phyloP scores from a whole-genome alignment of 2,888 invertebrate species.

The Cantharis rustica region DNA sequence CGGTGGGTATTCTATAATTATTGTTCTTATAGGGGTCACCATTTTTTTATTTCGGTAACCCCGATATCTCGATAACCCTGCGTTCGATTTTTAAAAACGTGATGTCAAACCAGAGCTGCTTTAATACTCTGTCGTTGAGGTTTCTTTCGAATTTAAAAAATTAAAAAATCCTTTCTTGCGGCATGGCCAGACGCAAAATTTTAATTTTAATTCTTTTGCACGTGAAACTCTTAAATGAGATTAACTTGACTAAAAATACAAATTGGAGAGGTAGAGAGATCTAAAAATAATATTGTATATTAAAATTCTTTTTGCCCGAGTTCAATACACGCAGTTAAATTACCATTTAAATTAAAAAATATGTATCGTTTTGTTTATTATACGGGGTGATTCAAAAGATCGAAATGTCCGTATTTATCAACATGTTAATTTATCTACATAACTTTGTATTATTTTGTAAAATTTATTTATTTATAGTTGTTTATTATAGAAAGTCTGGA shows the following conservation, averaged over 20 bases:
- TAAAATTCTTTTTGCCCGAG: not conserved
- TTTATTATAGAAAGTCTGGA: not conserved
- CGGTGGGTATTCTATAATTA: no score
- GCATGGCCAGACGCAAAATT: not conserved
- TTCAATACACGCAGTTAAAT: not conserved
- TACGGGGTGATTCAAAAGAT: not conserved
- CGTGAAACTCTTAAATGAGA: not conserved
- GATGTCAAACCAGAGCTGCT: no score
- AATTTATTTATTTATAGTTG: conserved; percentile 2
- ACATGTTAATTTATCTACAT: not conserved
- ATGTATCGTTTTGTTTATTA: not conserved
- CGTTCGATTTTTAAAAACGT: no score
- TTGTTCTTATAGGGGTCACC: no score
- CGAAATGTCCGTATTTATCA: not conserved
- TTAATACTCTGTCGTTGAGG: no score
- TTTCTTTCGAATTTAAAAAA: no score
- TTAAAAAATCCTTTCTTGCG: no score
- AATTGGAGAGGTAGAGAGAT: not conserved
- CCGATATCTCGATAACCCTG: no score
- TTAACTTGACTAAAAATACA: not conserved
- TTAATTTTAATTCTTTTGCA: not conserved
- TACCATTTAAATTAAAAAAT: not conserved
- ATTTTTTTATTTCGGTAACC: no score
- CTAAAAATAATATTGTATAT: not conserved
- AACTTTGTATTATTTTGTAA: not conserved